Evolutionary conservation across 2,113 vertebrate species (phyloP).

Genomic region (Tupaia tana): DNA sequence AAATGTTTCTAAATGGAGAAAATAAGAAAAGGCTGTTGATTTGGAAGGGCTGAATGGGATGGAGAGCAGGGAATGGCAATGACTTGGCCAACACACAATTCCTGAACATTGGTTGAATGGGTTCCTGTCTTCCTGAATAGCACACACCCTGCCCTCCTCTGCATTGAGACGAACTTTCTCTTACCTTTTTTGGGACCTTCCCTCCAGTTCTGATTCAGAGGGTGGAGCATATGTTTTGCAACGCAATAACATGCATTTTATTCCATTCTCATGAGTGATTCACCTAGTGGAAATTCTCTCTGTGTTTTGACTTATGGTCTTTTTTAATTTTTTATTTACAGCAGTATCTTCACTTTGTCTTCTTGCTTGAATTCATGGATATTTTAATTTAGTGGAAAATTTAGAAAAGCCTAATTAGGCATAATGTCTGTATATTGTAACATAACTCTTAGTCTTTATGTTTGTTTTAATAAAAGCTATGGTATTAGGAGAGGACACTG

Average conservation of each 20-base stretch:
- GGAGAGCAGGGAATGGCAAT: background rate
- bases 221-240: constrained; percentile 1
- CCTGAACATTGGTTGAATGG: background rate
- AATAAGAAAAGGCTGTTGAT: background rate
- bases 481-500: background rate
- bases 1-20: background rate
- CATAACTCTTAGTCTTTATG: background rate
- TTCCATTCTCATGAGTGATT: constrained; percentile 32
- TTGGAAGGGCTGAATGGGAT: background rate
- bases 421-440: background rate
- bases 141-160: background rate
- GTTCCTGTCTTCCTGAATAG: background rate
- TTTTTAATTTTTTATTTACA: constrained; percentile 41
- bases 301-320: background rate
- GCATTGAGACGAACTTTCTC: background rate
- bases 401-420: background rate
- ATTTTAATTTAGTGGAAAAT: constrained; percentile 37
- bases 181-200: constrained; percentile 9
- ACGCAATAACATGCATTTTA: constrained; percentile 34
- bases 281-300: constrained; percentile 44
- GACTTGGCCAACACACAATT: background rate
- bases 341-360: background rate
- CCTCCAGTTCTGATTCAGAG: constrained; percentile 64
- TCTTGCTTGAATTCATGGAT: constrained; percentile 40
- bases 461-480: constrained; percentile 48